Evolutionary conservation across 2,797 vertebrate species (phyloP), one percentile per base, ranked within the genome.

Genomic region (Borostomias antarcticus): DNA sequence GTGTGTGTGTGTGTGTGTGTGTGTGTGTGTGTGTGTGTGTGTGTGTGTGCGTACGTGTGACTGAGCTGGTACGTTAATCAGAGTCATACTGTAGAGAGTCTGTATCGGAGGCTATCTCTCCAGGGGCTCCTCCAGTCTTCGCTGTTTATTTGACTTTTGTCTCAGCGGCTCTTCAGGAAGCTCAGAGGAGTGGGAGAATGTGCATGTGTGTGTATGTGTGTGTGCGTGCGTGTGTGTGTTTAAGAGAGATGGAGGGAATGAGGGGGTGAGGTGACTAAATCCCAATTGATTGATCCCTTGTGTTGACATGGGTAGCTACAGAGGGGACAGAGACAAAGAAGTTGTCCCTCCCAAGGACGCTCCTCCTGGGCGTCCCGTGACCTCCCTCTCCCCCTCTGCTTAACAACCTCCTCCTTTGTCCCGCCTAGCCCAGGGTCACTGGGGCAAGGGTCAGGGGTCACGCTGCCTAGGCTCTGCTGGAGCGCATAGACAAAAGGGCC

Each of bases 361-460:
- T 32, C 37, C 40, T 29, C n/a, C n/a, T n/a, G n/a, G 5, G 9
- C 45, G 23, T 40, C 56, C 35, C 21, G 10, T 9, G 35, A 11
- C 64, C 47, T 19, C 51, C 40, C 30, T 35, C 48, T 65, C 29
- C 45, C 32, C 17, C 48, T n/a, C n/a, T 32, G 43, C 28, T 64
- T 50, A 65, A 61, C 65, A 57, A 45, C 43, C 33, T 63, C 56
- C 50, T 10, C 37, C 56, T 67, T 66, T 66, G 64, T 66, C 28
- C 64, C 26, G 17, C 17, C 13, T 25, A 37, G 30, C 37, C 11
- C 26, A 11, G 32, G 65, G 73, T 67, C 54, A 67, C 28, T 37
- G 65, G 62, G 59, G 61, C 58, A 60, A 30, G 52, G 73, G 64
- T 69, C 62, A 70, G 43, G 63, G 72, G 76, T 69, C 66, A 61